phyloP scores from a whole-genome alignment of 2,113 vertebrate species.

The Tursiops truncatus region DNA sequence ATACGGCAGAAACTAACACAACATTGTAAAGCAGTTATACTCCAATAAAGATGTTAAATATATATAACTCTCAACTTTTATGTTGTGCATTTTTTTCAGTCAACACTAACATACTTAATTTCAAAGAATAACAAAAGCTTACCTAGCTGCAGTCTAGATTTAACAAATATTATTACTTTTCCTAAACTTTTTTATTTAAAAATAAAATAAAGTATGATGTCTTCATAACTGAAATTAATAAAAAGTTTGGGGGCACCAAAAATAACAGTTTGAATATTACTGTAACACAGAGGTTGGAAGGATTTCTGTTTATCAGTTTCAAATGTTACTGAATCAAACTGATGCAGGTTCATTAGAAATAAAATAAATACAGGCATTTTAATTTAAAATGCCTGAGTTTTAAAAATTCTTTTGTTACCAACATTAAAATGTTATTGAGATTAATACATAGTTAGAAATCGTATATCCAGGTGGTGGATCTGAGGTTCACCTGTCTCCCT shows the following conservation, averaged over 20 bases:
- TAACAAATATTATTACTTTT: not conserved
- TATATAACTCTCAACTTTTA: not conserved
- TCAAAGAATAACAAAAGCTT: not conserved
- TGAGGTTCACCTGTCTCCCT: not conserved
- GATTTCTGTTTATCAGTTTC: not conserved
- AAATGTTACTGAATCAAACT: not conserved
- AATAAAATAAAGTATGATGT: not conserved
- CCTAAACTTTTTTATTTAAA: not conserved
- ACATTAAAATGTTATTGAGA: not conserved
- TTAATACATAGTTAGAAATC: not conserved
- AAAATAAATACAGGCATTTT: not conserved
- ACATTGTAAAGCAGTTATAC: too few relatives aligned
- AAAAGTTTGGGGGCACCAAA: not conserved
- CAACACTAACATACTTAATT: not conserved
- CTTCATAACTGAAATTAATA: not conserved
- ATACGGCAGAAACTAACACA: too few relatives aligned
- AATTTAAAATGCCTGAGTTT: not conserved
- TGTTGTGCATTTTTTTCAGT: not conserved
- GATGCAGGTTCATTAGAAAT: not conserved
- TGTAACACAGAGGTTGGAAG: not conserved
- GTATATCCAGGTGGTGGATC: not conserved
- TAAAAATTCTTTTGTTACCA: not conserved
- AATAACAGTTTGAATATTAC: not conserved
- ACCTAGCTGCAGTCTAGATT: not conserved
- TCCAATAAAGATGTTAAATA: too few relatives aligned